Conservation (phyloP, 35 echinoderm and acorn worm genomes). For the Antedon bifida region DNA sequence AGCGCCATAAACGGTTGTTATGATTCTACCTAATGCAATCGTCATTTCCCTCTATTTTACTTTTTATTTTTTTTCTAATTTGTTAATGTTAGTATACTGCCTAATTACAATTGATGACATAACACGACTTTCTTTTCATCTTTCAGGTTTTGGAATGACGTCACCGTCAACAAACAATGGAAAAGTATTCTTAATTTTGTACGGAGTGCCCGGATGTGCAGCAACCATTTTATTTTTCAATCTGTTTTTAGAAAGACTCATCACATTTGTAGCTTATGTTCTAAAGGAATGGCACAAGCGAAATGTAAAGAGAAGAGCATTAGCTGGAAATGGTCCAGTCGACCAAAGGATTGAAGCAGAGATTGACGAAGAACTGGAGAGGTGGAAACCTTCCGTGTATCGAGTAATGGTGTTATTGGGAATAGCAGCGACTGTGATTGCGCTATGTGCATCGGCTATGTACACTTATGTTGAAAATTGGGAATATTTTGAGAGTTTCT, state of each 20-base stretch:
- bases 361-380: constrained; percentile 3
- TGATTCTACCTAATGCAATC: no score
- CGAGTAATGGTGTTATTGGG: neutral
- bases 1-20: no score
- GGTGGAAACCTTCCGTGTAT: constrained; percentile 8
- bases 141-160: constrained; percentile 15
- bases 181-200: neutral
- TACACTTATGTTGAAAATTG: constrained; percentile 60
- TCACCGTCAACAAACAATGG: constrained; percentile 7
- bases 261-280: constrained; percentile 7
- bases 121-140: no score
- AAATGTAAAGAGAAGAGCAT: constrained; percentile 1
- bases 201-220: constrained; percentile 1
- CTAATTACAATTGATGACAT: no score
- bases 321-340: neutral
- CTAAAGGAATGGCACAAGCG: constrained; percentile 1
- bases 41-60: no score
- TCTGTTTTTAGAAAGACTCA: constrained; percentile 5
- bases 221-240: constrained; percentile 13
- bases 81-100: no score
- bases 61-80: no score
- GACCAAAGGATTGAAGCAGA: neutral
- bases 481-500: constrained; percentile 80
- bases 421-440: constrained; percentile 3
- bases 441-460: constrained; percentile 19